phyloP scores from a whole-genome alignment of 30 jellyfish, hydroid and myxozoan species.

The Pseudorhiza aurosa region DNA sequence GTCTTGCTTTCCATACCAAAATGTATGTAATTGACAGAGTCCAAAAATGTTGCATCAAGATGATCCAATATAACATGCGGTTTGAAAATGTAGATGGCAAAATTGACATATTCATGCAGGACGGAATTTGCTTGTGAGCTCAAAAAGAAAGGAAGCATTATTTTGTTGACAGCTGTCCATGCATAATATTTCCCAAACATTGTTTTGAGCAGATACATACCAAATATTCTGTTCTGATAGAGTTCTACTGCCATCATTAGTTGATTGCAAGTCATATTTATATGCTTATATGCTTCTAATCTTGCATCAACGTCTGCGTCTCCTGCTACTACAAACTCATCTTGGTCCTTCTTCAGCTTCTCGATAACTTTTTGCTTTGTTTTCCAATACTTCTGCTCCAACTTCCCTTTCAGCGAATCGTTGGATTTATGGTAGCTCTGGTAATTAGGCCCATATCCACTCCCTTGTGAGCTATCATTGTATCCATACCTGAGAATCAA shows the following conservation, averaged over 20 bases:
- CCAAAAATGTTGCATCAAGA: too few species aligned
- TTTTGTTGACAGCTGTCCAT: too few species aligned
- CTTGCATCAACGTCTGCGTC: slow-evolving; percentile 99
- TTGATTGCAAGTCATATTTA: slow-evolving; percentile 81
- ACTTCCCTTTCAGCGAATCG: slow-evolving; percentile 87
- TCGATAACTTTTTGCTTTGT: slow-evolving; percentile 94
- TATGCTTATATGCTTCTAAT: slow-evolving; percentile 94
- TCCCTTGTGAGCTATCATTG: slow-evolving; percentile 54
- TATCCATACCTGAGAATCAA: slow-evolving; percentile 51
- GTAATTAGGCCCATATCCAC: slow-evolving; percentile 83
- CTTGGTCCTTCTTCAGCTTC: slow-evolving; percentile 93
- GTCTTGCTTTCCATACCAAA: neutral
- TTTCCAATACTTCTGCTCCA: slow-evolving; percentile 95
- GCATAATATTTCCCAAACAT: too few species aligned
- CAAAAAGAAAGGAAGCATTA: too few species aligned
- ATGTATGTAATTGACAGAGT: too few species aligned
- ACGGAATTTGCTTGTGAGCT: too few species aligned
- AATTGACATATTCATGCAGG: too few species aligned
- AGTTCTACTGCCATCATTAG: slow-evolving; percentile 92
- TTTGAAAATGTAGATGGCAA: too few species aligned
- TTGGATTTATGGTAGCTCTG: slow-evolving; percentile 73
- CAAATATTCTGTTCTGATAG: slow-evolving; percentile 90
- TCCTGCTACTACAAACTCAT: slow-evolving; percentile 98
- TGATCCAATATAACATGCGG: too few species aligned
- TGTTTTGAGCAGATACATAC: too few species aligned